Evolutionary conservation across 2,797 vertebrate genomes (phyloP).

Genomic region (Nyctibius grandis): DNA sequence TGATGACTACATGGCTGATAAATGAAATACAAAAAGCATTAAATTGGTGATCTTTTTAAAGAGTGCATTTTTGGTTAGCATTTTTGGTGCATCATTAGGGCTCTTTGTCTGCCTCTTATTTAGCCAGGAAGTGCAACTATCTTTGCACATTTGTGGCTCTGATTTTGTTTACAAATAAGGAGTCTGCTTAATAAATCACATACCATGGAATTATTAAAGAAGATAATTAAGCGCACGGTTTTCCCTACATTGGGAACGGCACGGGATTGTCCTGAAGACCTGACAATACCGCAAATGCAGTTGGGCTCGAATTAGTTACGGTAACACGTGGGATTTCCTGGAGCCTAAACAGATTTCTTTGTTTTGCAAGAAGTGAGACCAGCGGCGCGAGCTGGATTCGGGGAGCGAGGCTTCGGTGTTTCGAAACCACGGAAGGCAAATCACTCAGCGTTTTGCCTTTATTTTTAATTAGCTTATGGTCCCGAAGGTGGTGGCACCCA

Average conservation of each 20-base stretch:
- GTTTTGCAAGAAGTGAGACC: conserved; percentile 49
- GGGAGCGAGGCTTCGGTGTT: background rate
- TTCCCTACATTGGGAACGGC: conserved; percentile 52
- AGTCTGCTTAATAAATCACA: conserved; percentile 60
- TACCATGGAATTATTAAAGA: conserved; percentile 65
- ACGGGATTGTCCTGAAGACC: conserved; percentile 62
- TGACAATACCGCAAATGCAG: conserved; percentile 60
- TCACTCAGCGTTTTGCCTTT: background rate
- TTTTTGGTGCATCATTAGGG: conserved; percentile 55
- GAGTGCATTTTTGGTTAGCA: conserved; percentile 45
- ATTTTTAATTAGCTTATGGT: background rate
- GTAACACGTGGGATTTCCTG: conserved; percentile 51
- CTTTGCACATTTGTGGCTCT: conserved; percentile 28
- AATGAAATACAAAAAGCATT: conserved; percentile 76
- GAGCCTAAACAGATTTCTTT: conserved; percentile 67
- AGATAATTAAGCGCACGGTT: conserved; percentile 61
- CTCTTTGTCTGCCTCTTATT: conserved; percentile 52
- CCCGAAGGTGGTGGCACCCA: background rate
- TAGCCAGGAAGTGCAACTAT: conserved; percentile 52
- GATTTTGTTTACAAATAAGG: conserved; percentile 67
- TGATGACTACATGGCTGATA: conserved; percentile 81
- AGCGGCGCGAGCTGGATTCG: background rate
- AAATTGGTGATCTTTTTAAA: conserved; percentile 65
- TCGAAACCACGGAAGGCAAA: background rate
- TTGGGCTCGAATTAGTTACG: conserved; percentile 59